A percentile compares a stretch with the other conserved stretches of the same genome.
Conservation (phyloP, 1,140 invertebrate genomes). For the Theocolax elegans region DNA sequence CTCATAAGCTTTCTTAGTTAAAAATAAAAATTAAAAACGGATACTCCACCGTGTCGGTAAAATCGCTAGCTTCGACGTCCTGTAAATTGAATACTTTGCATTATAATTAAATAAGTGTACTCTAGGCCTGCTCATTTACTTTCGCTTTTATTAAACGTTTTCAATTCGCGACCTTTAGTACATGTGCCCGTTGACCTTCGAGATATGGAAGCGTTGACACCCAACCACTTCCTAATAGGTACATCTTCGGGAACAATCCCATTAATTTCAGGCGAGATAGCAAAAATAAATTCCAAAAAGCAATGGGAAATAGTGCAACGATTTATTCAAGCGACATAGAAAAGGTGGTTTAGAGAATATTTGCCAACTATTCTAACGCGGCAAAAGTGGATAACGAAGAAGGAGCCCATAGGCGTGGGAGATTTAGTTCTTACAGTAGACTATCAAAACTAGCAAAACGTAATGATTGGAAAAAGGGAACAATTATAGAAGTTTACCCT, state of each 20-base stretch:
- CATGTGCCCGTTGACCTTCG: too few species aligned
- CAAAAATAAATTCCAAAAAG: background rate
- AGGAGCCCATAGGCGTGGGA: background rate
- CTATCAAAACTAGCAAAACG: background rate
- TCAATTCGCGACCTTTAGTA: too few species aligned
- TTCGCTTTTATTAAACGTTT: too few species aligned
- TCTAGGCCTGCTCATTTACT: too few species aligned
- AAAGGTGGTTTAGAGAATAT: background rate
- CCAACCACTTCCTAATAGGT: too few species aligned
- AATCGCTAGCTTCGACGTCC: too few species aligned
- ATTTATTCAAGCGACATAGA: background rate
- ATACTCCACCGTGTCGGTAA: too few species aligned
- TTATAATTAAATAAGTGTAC: too few species aligned
- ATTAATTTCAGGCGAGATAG: background rate
- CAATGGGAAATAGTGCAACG: background rate
- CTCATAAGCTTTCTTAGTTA: too few species aligned
- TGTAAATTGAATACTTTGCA: too few species aligned
- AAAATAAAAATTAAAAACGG: too few species aligned
- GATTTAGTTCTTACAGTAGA: slow-evolving; percentile 5
- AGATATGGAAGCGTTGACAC: too few species aligned
- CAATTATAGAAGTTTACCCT: background rate
- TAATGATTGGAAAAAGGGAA: slow-evolving; percentile 17
- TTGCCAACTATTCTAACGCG: background rate
- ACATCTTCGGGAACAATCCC: background rate
- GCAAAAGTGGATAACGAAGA: background rate